Evolutionary conservation across 2,888 invertebrate species (phyloP).

Genomic region (Dryobotodes eremita): DNA sequence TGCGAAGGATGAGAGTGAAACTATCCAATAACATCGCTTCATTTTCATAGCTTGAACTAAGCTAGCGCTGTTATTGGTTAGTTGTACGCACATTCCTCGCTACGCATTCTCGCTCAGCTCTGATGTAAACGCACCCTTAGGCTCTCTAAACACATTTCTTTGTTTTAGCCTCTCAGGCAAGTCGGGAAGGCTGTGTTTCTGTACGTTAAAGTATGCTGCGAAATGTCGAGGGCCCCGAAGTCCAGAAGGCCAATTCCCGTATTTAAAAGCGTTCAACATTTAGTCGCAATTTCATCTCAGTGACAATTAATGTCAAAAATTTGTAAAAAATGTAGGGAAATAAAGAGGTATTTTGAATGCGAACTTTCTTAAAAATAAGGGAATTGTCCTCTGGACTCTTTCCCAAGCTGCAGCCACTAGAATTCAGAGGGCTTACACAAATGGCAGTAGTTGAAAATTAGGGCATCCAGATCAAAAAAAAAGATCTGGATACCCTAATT

Average conservation of each 20-base stretch:
- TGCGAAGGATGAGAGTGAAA: too few relatives aligned
- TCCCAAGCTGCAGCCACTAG: neutral
- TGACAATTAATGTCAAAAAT: neutral
- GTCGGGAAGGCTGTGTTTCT: neutral
- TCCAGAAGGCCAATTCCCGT: too few relatives aligned
- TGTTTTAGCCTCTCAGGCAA: neutral
- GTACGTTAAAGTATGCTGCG: neutral
- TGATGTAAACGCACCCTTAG: neutral
- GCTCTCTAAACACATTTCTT: neutral
- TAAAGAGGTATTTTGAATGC: neutral
- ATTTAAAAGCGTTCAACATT: neutral
- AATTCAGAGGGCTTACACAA: too few relatives aligned
- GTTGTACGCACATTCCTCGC: too few relatives aligned
- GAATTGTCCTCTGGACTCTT: neutral
- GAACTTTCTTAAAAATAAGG: neutral
- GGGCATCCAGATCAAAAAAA: too few relatives aligned
- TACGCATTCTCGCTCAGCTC: too few relatives aligned
- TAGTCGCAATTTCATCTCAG: neutral
- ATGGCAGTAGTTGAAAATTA: too few relatives aligned
- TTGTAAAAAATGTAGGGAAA: neutral
- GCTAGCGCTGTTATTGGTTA: too few relatives aligned
- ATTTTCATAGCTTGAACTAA: too few relatives aligned
- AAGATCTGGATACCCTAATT: too few relatives aligned
- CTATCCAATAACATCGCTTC: too few relatives aligned
- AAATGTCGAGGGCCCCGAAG: neutral